phyloP scores from a whole-genome alignment of 2,797 vertebrate species.

The Garrulus glandarius region DNA sequence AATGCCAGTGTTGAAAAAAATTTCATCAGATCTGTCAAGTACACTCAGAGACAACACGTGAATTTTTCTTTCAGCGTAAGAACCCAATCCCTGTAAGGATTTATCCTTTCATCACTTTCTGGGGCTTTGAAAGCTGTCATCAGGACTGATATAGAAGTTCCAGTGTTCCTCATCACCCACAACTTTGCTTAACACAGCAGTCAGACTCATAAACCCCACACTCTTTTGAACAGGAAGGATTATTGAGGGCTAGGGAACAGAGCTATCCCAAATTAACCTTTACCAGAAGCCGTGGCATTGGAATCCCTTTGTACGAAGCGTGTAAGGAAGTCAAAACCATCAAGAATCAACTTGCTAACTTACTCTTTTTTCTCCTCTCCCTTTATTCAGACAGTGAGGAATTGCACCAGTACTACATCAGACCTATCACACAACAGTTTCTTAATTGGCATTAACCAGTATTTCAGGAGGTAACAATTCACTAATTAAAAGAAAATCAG shows the following conservation, averaged over 20 bases:
- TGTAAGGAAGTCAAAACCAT: background rate
- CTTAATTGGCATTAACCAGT: constrained; percentile 25
- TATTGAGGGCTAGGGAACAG: background rate
- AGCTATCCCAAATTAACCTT: background rate
- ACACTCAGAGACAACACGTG: background rate
- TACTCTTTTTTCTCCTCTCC: fast-evolving
- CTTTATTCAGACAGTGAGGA: background rate
- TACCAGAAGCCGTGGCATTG: background rate
- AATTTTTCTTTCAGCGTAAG: background rate
- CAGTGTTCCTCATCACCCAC: background rate
- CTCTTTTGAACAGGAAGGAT: background rate
- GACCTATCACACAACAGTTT: background rate
- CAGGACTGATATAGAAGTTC: background rate
- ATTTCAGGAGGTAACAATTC: constrained; percentile 47
- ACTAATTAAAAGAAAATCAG: constrained; percentile 58
- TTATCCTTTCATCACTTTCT: background rate
- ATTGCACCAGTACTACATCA: background rate
- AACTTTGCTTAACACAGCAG: background rate
- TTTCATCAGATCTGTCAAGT: background rate
- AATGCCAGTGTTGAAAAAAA: fast-evolving
- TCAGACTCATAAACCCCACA: background rate
- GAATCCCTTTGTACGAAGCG: background rate
- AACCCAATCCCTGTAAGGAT: background rate
- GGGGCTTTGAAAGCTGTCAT: background rate
- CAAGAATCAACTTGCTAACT: background rate